phyloP scores from a whole-genome alignment of 1,140 invertebrate genomes.

The Listronotus oregonensis region DNA sequence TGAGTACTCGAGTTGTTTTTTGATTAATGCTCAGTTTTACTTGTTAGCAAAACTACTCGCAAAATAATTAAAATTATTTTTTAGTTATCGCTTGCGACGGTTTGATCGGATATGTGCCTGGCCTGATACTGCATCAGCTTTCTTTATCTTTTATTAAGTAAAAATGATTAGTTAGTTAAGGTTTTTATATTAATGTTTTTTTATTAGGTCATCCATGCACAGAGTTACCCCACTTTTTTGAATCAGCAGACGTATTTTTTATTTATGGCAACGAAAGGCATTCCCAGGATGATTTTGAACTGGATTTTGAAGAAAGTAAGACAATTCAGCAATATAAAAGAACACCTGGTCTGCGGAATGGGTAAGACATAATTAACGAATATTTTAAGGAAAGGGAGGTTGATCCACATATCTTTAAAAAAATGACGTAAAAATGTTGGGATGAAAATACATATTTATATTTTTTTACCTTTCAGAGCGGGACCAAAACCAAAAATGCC shows the following conservation, averaged over 20 bases:
- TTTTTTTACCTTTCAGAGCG: conserved; percentile 50
- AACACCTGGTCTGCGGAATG: conserved; percentile 65
- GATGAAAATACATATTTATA: not conserved
- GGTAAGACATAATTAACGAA: conserved; percentile 38
- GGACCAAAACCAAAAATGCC: conserved; percentile 71
- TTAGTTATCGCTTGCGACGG: too few relatives aligned
- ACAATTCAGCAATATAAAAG: conserved; percentile 72
- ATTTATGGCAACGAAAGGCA: conserved; percentile 89
- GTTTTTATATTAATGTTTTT: not conserved
- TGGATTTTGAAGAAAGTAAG: conserved; percentile 86
- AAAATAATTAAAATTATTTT: too few relatives aligned
- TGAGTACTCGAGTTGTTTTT: too few relatives aligned
- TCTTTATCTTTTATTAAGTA: not conserved
- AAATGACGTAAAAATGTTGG: too few relatives aligned
- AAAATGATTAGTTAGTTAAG: not conserved
- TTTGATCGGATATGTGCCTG: too few relatives aligned
- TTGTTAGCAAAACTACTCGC: too few relatives aligned
- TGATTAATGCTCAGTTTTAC: too few relatives aligned
- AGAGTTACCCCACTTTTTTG: conserved; percentile 85
- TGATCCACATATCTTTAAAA: not conserved
- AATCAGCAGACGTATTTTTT: conserved; percentile 85
- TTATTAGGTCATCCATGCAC: conserved; percentile 76
- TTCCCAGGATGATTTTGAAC: conserved; percentile 86
- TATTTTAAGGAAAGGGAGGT: not conserved
- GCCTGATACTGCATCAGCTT: too few relatives aligned